Conservation (phyloP, 2,888 invertebrate species). For the Tuberolachnus salignus region DNA sequence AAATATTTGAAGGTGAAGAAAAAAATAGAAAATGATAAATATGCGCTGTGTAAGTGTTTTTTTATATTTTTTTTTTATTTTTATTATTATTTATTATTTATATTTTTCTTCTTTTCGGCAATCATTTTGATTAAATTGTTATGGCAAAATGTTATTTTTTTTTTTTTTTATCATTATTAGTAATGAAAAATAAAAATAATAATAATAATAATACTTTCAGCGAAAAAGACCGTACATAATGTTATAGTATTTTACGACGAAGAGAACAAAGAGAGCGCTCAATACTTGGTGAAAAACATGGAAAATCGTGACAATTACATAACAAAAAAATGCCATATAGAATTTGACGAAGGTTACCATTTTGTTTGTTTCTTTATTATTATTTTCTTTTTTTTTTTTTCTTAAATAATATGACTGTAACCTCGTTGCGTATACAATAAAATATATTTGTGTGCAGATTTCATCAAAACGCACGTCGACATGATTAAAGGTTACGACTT, state of each 20-base stretch:
- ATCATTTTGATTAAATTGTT: neutral
- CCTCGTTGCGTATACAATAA: too few relatives aligned
- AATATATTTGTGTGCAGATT: neutral
- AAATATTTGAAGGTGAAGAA: neutral
- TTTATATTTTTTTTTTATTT: too few relatives aligned
- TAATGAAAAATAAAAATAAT: neutral
- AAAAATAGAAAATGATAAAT: slow-evolving; percentile 42
- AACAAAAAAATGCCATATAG: slow-evolving; percentile 11
- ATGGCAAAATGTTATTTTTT: neutral
- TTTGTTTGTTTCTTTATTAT: neutral
- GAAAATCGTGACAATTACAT: slow-evolving; percentile 31
- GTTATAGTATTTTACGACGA: slow-evolving; percentile 38
- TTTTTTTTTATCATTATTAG: neutral
- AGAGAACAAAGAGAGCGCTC: slow-evolving; percentile 39
- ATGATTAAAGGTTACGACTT: slow-evolving; percentile 41
- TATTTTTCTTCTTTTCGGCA: neutral
- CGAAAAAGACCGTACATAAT: slow-evolving; percentile 26
- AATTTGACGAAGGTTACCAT: slow-evolving; percentile 16
- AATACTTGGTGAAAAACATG: slow-evolving; percentile 36
- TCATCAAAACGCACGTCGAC: slow-evolving; percentile 26
- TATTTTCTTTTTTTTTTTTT: neutral
- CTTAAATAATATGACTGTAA: too few relatives aligned
- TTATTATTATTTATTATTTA: too few relatives aligned
- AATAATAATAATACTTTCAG: slow-evolving; percentile 25
- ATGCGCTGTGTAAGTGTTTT: slow-evolving; percentile 32